Evolutionary conservation across 2,888 invertebrate genomes (phyloP), one percentile per base, ranked within the genome.

Genomic region (Chaitophorus viminalis): DNA sequence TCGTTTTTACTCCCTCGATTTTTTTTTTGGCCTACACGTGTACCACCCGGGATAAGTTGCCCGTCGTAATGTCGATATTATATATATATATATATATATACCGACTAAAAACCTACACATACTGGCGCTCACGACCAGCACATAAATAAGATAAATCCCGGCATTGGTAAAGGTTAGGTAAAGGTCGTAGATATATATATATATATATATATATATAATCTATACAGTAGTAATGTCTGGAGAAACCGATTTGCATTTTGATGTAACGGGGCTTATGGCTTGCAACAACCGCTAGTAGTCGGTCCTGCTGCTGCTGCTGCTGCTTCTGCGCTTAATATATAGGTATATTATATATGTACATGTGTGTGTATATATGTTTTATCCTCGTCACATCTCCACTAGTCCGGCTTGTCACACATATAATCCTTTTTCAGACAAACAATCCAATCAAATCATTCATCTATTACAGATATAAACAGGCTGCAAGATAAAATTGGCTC

Each of bases 181-280:
- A 5, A 54, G 70, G 77, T 70, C 36, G 46, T 33, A 36, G 75
- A 75, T 36, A 14, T 14, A 8, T 39, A 39, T 39, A 39, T 39
- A 39, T 39, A 8, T 39, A 39, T 39, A 39, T 5, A 39, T 8
- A 39, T 39, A 39, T 39, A 39, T 39, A 39, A 39, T 46, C 2
- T 46, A 46, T 46, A 46, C 3, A 46, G 31, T 25, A 85, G 84
- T 77, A 68, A 85, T 52, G 76, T 68, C 39, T 77, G 70, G 52
- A 70, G 68, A 76, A 85, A 85, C 70, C 86, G 46, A 86, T 86
- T 86, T 86, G 70, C 86, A 72, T 86, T 78, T 86, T 54, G 78
- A 78, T 79, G 25, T 46, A 52, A 31, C 46, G 54, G 65, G 33
- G 52, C 68, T 85, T 78, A 77, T 33, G 46, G 85, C 25, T 75